Evolutionary conservation across 2,888 invertebrate species (phyloP), one percentile per base, ranked within the genome.

Genomic region (Tetranychus piercei): DNA sequence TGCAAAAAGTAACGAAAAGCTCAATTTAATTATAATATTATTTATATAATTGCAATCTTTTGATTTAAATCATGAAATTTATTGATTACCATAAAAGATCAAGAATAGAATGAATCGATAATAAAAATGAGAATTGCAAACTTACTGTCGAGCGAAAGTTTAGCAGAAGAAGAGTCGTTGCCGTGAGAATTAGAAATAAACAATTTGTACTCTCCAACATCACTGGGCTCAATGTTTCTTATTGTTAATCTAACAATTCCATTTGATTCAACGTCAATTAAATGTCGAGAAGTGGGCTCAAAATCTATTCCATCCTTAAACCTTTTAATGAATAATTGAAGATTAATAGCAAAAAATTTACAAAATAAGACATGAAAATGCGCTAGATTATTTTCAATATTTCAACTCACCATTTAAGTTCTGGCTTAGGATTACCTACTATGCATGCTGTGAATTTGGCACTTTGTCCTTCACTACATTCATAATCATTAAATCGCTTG

Each of bases 131-230:
- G 6, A 15, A 55, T 9, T 2, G 15, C 1, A 1, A 55, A 74
- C 79, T 79, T 79, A 91, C 91, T 88, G 80, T 93, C 91, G 79
- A 90, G 91, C 73, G 88, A 87, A 76, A 93, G 87, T 73, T 88
- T 87, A 1, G 91, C 91, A 76, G 88, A 86, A 81, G 92, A 93
- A 23, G 86, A 85, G 76, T 88, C 92, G 80, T 90, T 89, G 0
- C 94, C 94, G 80, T 91, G 88, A 9, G 89, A 88, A 84, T 94
- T 94, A 82, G 86, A 88, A 76, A 92, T 89, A 79, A 89, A 87
- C 80, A 92, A 88, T 73, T 87, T 87, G 84, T 94, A 96, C 76
- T 88, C 87, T 74, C 92, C 95, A 1, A 90, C 88, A 83, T 96
- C 95, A 74, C 87, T 86, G 71, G 82, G 80, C 20, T 80, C 81